A percentile compares a stretch with the other conserved stretches of the same genome.
phyloP scores from a whole-genome alignment of 2,888 invertebrate genomes.

The Scaptomyza parva region DNA sequence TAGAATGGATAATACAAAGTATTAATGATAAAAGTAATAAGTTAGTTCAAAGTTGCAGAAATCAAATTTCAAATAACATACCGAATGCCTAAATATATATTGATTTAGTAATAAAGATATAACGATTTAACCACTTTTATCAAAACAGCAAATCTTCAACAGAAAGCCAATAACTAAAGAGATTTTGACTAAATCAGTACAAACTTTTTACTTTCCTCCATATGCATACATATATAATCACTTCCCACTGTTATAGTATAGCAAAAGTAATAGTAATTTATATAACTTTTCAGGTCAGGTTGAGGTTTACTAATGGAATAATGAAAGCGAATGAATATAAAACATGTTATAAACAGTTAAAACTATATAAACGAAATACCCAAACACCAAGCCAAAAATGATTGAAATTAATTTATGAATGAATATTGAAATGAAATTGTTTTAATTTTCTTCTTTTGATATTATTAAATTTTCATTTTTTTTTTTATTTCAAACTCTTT shows the following conservation, averaged over 20 bases:
- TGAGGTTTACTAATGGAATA: too few relatives aligned
- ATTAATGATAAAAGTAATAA: background rate
- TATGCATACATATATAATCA: background rate
- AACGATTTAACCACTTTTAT: slow-evolving; percentile 1
- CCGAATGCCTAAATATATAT: slow-evolving; percentile 20
- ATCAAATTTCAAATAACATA: slow-evolving; percentile 58
- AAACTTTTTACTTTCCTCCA: too few relatives aligned
- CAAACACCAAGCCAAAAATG: slow-evolving; percentile 45
- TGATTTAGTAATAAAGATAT: background rate
- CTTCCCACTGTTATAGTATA: too few relatives aligned
- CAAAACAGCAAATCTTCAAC: background rate
- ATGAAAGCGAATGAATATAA: background rate
- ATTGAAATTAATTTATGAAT: slow-evolving; percentile 51
- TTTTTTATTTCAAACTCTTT: background rate
- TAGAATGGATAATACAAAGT: background rate
- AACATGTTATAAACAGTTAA: background rate
- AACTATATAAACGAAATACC: slow-evolving; percentile 35
- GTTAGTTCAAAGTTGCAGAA: slow-evolving; percentile 4
- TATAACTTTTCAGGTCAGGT: background rate
- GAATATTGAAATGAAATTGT: slow-evolving; percentile 45
- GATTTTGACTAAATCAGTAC: background rate
- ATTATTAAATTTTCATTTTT: slow-evolving; percentile 3
- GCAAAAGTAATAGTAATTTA: background rate
- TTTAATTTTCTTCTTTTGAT: background rate
- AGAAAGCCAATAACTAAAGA: too few relatives aligned